Percentiles rank a stretch among this genome's conserved stretches.
These are phyloP conservation scores for Scaptomyza caliginosa DNA, from an alignment of 2,888 invertebrate species.

Conservation along the genomic window DNA sequence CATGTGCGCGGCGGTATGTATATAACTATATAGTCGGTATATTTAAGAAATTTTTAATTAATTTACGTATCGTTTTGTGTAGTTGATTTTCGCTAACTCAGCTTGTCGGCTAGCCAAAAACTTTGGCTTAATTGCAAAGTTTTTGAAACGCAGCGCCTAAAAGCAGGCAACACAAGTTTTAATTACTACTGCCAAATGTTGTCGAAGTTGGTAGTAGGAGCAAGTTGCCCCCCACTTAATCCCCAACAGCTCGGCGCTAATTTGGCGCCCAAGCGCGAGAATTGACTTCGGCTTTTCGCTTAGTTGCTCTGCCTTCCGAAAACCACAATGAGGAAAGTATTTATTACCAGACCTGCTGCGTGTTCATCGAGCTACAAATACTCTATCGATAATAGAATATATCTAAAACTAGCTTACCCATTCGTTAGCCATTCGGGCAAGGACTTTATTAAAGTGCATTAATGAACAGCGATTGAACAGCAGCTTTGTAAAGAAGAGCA, in stretches of 20 bases:
- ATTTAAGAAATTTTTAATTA: slow-evolving; percentile 55
- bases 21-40: neutral
- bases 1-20: slow-evolving; percentile 94
- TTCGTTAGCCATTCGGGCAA: slow-evolving; percentile 45
- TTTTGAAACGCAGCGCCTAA: slow-evolving; percentile 59
- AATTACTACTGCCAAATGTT: slow-evolving; percentile 73
- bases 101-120: slow-evolving; percentile 34
- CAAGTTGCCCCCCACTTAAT: neutral
- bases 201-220: slow-evolving; percentile 4
- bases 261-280: slow-evolving; percentile 70
- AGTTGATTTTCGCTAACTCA: slow-evolving; percentile 69
- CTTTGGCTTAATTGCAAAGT: slow-evolving; percentile 74
- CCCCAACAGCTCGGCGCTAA: slow-evolving; percentile 51
- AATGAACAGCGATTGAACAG: slow-evolving; percentile 43
- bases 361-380: neutral
- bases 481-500: neutral
- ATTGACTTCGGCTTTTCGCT: slow-evolving; percentile 51
- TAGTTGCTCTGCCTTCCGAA: slow-evolving; percentile 16
- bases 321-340: slow-evolving; percentile 10
- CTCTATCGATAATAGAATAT: too few species aligned
- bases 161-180: slow-evolving; percentile 72
- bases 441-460: slow-evolving; percentile 66
- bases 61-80: slow-evolving; percentile 57
- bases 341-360: slow-evolving; percentile 2
- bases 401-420: too few species aligned